Evolutionary conservation across 2,113 vertebrate species (phyloP).

Genomic region (Pollimyrus isidori): DNA sequence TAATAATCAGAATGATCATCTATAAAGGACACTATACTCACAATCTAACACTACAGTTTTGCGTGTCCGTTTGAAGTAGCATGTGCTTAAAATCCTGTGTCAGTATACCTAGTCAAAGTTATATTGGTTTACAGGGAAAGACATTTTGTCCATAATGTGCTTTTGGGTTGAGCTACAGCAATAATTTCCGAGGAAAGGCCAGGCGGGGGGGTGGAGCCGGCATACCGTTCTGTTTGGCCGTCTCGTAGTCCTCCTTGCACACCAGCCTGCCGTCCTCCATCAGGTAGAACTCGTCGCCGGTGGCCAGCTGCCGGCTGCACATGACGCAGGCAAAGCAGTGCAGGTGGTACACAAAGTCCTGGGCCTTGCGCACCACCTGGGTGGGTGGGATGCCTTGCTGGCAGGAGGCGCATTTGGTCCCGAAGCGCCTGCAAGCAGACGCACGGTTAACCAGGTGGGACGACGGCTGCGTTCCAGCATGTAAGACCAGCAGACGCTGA

Average conservation of each 20-base stretch:
- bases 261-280: conserved; percentile 96
- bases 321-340: conserved; percentile 97
- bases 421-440: conserved; percentile 74
- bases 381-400: conserved; percentile 97
- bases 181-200: not conserved
- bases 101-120: not conserved
- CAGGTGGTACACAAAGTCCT: conserved; percentile 98
- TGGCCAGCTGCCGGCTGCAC: conserved; percentile 94
- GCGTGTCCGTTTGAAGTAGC: not conserved
- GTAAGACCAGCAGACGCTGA: not conserved
- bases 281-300: conserved; percentile 96
- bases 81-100: not conserved
- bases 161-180: not conserved
- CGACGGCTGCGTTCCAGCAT: not conserved
- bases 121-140: not conserved
- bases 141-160: not conserved
- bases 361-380: conserved; percentile 95
- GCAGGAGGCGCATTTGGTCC: conserved; percentile 97
- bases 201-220: not conserved
- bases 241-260: conserved; percentile 98
- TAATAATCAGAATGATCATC: not conserved
- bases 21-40: not conserved
- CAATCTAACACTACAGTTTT: not conserved
- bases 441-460: not conserved
- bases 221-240: conserved; percentile 92